Percentiles rank a stretch among this genome's conserved stretches.
These are phyloP conservation scores for Aleiodes testaceus DNA, from an alignment of 2,888 invertebrate genomes.

Conservation along the genomic window DNA sequence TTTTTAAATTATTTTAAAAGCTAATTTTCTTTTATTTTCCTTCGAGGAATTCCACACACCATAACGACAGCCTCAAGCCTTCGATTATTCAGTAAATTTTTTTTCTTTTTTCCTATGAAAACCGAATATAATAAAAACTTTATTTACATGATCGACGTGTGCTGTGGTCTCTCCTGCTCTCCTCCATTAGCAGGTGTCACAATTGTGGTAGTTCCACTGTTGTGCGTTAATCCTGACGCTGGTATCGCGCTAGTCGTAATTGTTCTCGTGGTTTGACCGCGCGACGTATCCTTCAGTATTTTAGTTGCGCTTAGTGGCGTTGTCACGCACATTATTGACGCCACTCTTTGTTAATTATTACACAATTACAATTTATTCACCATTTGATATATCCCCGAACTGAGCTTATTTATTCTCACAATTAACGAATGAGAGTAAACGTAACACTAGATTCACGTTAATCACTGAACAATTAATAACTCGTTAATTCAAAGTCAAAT, in stretches of 20 bases:
- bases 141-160: conserved; percentile 71
- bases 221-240: conserved; percentile 59
- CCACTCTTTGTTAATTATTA: conserved; percentile 40
- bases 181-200: conserved; percentile 48
- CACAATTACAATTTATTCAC: conserved; percentile 7
- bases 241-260: conserved; percentile 58
- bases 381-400: background rate
- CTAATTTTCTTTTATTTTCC: background rate
- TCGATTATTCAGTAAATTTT: no score
- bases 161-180: conserved; percentile 60
- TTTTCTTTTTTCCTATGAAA: background rate
- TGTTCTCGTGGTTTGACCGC: conserved; percentile 57
- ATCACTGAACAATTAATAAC: conserved; percentile 5
- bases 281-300: conserved; percentile 65
- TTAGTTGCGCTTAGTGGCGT: conserved; percentile 66
- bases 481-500: no score
- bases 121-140: conserved; percentile 7
- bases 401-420: background rate
- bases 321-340: conserved; percentile 67
- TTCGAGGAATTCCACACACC: background rate
- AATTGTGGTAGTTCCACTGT: conserved; percentile 41
- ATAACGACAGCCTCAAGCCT: no score
- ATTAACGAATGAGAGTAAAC: no score
- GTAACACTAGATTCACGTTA: no score
- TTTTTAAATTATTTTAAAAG: background rate